These are phyloP conservation scores for Agrochola circellaris DNA, from an alignment of 2,888 invertebrate genomes.

Conservation along the genomic window DNA sequence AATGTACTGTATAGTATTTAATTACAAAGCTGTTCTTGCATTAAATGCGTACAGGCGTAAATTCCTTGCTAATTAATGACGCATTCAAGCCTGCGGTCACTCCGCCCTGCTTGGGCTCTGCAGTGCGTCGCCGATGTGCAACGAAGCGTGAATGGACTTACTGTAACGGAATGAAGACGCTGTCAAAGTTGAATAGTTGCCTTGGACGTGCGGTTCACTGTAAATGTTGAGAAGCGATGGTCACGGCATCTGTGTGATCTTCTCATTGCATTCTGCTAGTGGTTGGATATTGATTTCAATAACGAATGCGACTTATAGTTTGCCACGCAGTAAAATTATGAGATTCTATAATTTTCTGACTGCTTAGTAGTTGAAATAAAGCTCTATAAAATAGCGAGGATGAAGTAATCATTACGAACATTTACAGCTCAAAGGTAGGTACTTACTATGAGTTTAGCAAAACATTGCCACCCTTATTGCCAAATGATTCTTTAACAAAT, in stretches of 20 bases:
- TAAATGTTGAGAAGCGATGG: neutral
- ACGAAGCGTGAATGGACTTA: constrained; percentile 4
- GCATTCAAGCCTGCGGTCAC: constrained; percentile 43
- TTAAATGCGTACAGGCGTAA: constrained; percentile 9
- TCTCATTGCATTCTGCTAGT: neutral
- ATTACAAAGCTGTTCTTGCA: neutral
- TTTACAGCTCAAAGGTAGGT: neutral
- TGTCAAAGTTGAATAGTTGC: neutral
- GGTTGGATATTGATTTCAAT: neutral
- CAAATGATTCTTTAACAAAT: neutral
- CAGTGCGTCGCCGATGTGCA: constrained; percentile 35
- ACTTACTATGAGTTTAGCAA: neutral
- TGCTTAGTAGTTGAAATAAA: too few species aligned
- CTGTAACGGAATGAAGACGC: neutral
- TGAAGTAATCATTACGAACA: neutral
- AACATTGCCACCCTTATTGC: neutral
- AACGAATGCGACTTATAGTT: neutral
- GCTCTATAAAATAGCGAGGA: too few species aligned
- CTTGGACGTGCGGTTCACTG: neutral
- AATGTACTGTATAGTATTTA: neutral
- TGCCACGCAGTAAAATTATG: neutral
- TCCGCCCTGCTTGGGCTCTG: neutral
- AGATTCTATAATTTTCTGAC: neutral
- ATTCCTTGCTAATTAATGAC: constrained; percentile 29
- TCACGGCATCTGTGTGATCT: constrained; percentile 9